Base-by-base conservation (phyloP, 2,888 invertebrate species). In the Kuschelorhynchus macadamiae region DNA sequence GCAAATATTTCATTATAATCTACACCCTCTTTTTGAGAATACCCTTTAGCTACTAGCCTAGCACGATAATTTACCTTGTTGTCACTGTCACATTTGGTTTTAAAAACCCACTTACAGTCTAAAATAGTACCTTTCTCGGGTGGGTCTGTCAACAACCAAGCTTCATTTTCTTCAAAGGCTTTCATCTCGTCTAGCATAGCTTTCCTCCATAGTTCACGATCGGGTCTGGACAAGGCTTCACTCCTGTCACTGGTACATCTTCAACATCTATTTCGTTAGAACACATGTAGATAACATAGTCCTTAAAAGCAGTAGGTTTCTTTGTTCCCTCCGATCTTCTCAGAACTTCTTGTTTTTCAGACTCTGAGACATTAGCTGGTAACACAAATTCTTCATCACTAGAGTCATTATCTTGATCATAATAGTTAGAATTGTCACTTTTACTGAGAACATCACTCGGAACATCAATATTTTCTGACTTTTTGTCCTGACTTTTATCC, bases 61-160 rank as follows among this genome's bases (percentile, higher is more conserved):
- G 75, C 75, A 32, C 74, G 16, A 64, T 70, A 74, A 17, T 74
- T 64, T 44, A 72, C 59, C 44, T 61, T 63, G 12, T 75, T 73
- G 60, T 56, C 56, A 59, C 74, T 52, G 49, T 76, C 74, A 39
- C 2, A 9, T 12, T 57, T 57, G n/a, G 14, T 41, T 64, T 75
- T 76, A 55, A 70, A 77, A 8, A 78, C 75, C 77, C 76, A 79
- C 52, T 77, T 77, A 44, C 73, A 72, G 42, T 77, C n/a, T 17
- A 67, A 75, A 30, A n/a, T n/a, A n/a, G n/a, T n/a, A n/a, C 74
- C 59, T 17, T 60, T 72, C 12, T 36, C 71, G 46, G 74, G 74
- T 36, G 30, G 16, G 56, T 76, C 74, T 0, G 68, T 61, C 0
- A 79, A 36, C 14, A 74, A 72, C 76, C 77, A 78, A 9, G 77